Evolutionary conservation across 2,113 vertebrate species (phyloP).

Genomic region (Machaerirhynchus nigripectus): DNA sequence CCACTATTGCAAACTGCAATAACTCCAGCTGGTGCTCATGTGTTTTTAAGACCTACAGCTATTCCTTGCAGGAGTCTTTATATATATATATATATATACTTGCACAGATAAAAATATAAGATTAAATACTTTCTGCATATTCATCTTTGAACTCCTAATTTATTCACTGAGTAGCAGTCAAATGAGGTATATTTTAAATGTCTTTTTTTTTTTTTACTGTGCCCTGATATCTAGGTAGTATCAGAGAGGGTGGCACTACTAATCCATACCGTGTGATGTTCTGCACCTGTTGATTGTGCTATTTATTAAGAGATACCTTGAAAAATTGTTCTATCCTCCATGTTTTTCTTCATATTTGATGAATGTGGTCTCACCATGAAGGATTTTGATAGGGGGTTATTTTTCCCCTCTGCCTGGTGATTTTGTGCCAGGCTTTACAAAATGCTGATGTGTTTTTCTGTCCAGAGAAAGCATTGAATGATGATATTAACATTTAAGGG

Average conservation of each 20-base stretch:
- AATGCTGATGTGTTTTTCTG: background rate
- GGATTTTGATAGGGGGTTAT: background rate
- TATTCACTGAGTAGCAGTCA: background rate
- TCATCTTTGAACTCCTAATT: background rate
- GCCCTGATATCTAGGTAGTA: background rate
- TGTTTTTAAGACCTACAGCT: background rate
- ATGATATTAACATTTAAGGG: background rate
- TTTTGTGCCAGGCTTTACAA: constrained; percentile 2
- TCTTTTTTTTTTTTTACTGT: background rate
- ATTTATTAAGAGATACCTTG: background rate
- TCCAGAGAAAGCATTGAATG: background rate
- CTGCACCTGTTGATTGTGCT: background rate
- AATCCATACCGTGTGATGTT: background rate
- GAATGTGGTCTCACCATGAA: background rate
- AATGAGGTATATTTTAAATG: background rate
- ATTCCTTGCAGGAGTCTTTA: background rate
- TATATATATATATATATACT: background rate
- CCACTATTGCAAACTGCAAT: background rate
- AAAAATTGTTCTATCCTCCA: background rate
- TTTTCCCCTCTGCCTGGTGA: background rate
- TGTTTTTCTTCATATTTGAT: background rate
- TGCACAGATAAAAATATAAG: background rate
- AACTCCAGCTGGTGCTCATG: background rate
- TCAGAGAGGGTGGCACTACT: background rate
- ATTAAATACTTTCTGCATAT: background rate